Conservation (phyloP, 2,797 vertebrate species). For the Trachurus trachurus region DNA sequence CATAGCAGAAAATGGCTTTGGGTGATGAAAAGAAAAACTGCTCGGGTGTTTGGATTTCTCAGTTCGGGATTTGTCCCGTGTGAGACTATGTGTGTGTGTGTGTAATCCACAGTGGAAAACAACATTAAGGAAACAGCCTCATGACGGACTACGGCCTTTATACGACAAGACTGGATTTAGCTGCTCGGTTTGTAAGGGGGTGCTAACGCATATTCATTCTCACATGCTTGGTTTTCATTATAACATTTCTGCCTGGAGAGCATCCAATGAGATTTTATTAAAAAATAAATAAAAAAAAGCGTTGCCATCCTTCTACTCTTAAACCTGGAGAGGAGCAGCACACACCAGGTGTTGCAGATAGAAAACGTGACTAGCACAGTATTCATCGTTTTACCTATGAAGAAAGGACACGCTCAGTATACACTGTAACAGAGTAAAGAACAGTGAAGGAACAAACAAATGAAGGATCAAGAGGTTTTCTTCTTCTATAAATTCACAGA, state of each 20-base stretch:
- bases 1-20: conserved; percentile 64
- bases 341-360: neutral
- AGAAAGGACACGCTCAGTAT: too few species aligned
- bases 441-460: too few species aligned
- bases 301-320: neutral
- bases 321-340: neutral
- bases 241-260: neutral
- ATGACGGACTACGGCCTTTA: conserved; percentile 45
- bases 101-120: conserved; percentile 72
- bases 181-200: conserved; percentile 17
- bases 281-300: too few species aligned
- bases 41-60: conserved; percentile 70
- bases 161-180: conserved; percentile 35
- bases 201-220: conserved; percentile 4
- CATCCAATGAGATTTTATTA: neutral
- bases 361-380: neutral
- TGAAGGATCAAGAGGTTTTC: neutral
- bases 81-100: conserved; percentile 26
- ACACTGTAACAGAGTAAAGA: too few species aligned
- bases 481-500: conserved; percentile 5
- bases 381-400: neutral
- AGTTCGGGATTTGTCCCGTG: conserved; percentile 60
- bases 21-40: conserved; percentile 61
- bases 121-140: conserved; percentile 65
- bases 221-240: neutral